phyloP scores from a whole-genome alignment of 1,140 invertebrate species.

The Drosophila chauvacae region DNA sequence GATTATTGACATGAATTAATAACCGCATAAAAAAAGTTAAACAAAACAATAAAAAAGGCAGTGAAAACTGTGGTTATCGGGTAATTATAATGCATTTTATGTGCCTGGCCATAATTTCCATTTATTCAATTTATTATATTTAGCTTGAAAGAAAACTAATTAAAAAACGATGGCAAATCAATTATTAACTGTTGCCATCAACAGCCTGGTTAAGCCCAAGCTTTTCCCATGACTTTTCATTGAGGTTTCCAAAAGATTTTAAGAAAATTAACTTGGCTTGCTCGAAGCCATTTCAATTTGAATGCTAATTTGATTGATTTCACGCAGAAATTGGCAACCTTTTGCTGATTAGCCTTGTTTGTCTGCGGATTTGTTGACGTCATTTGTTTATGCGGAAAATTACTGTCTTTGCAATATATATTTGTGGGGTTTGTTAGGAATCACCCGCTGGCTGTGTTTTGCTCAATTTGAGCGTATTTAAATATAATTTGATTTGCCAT shows the following conservation, averaged over 20 bases:
- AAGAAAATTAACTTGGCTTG: not conserved
- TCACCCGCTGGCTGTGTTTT: slow-evolving; percentile 35
- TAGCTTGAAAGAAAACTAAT: not conserved
- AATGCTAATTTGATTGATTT: slow-evolving; percentile 48
- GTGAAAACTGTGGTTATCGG: not conserved
- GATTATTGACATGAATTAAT: slow-evolving; percentile 14
- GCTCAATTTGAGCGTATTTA: slow-evolving; percentile 60
- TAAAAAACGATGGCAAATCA: not conserved
- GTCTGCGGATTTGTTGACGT: slow-evolving; percentile 15
- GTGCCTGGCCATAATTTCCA: not conserved
- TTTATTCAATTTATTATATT: slow-evolving; percentile 6
- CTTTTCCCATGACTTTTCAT: not conserved
- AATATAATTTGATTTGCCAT: slow-evolving; percentile 71
- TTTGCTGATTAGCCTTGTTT: slow-evolving; percentile 37
- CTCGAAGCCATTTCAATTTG: slow-evolving; percentile 30
- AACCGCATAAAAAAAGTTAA: not conserved
- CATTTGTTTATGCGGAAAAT: slow-evolving; percentile 7
- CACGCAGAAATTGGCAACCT: slow-evolving; percentile 15
- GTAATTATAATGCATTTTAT: slow-evolving; percentile 1
- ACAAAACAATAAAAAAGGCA: not conserved
- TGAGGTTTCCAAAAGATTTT: not conserved
- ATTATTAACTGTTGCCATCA: not conserved
- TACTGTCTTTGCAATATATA: not conserved
- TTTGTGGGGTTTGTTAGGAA: slow-evolving; percentile 3
- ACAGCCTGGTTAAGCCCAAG: not conserved